Conservation (phyloP, 2,797 vertebrate species). For the Vespertilio murinus region DNA sequence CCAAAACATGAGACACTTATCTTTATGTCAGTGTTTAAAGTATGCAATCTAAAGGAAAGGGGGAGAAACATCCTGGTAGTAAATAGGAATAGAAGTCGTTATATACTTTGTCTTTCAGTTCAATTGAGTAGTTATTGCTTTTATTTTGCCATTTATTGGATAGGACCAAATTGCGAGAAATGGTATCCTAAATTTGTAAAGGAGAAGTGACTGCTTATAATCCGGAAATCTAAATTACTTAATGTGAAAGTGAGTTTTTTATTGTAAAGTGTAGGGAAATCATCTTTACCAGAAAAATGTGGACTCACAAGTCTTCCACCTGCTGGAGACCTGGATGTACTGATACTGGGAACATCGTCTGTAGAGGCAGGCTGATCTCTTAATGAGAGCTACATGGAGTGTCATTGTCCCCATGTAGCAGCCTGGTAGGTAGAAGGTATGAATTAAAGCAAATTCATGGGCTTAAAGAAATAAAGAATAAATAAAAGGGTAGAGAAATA, state of each 20-base stretch:
- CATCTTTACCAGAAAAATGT: background rate
- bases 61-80: background rate
- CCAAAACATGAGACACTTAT: background rate
- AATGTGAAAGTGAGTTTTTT: background rate
- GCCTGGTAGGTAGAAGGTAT: background rate
- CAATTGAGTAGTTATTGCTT: background rate
- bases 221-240: background rate
- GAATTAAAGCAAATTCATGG: background rate
- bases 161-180: background rate
- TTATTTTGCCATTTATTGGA: conserved; percentile 5
- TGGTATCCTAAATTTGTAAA: background rate
- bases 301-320: background rate
- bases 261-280: background rate
- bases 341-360: rapidly evolving
- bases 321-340: background rate
- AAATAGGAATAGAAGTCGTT: background rate
- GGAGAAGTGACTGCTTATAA: background rate
- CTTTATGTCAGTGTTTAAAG: background rate
- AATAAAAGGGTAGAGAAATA: background rate
- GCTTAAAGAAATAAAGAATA: background rate
- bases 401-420: rapidly evolving
- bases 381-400: rapidly evolving
- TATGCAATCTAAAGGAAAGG: background rate
- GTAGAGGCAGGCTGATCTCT: background rate
- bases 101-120: background rate